phyloP scores from a whole-genome alignment of 1,140 invertebrate genomes.

The Heliothis virescens region DNA sequence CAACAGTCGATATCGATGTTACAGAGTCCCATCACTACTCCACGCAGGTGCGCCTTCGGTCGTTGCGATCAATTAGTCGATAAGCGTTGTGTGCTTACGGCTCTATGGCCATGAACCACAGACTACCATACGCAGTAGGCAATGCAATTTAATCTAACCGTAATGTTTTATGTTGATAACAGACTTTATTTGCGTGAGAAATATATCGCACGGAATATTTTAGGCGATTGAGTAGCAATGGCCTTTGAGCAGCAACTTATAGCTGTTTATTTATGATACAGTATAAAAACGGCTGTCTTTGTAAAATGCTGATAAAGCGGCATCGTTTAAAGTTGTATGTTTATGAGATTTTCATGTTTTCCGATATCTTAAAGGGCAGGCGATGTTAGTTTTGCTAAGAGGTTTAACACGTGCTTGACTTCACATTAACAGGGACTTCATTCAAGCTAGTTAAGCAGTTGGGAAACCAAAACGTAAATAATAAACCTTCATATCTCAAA shows the following conservation, averaged over 20 bases:
- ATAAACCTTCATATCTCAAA: too few species aligned
- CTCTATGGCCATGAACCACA: slow-evolving; percentile 32
- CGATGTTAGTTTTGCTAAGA: too few species aligned
- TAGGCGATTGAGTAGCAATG: background rate
- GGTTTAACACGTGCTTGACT: too few species aligned
- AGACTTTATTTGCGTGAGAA: slow-evolving; percentile 24
- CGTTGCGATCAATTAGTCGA: slow-evolving; percentile 60
- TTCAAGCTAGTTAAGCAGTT: too few species aligned
- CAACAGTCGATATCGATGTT: background rate
- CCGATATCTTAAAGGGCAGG: too few species aligned
- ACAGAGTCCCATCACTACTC: slow-evolving; percentile 15
- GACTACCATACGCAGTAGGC: background rate
- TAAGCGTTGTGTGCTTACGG: slow-evolving; percentile 50
- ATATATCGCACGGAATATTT: slow-evolving; percentile 4
- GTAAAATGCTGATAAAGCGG: too few species aligned
- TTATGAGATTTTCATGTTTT: too few species aligned
- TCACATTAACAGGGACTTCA: too few species aligned
- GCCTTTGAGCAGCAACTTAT: too few species aligned
- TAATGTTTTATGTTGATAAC: slow-evolving; percentile 32
- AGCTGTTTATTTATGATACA: background rate
- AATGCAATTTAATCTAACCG: background rate
- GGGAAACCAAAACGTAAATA: too few species aligned
- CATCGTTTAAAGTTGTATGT: too few species aligned
- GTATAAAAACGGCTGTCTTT: background rate
- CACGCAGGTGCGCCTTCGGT: slow-evolving; percentile 42